Evolutionary conservation across 2,888 invertebrate genomes (phyloP), one percentile per base, ranked within the genome.

Genomic region (Cerastoderma edule): DNA sequence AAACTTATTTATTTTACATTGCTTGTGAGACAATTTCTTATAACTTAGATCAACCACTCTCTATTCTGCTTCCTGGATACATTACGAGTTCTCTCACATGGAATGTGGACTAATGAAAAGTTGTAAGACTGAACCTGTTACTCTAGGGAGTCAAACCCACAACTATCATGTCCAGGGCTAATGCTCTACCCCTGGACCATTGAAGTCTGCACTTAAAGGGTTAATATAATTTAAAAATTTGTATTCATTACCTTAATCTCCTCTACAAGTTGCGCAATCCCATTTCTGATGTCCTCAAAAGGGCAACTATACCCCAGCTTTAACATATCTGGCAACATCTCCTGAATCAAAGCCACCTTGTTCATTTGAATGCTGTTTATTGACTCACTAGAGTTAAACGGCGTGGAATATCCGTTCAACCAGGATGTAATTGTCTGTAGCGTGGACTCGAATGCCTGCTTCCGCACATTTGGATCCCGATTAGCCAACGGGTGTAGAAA

Each of bases 261-360:
- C 84, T 94, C 93, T 83, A 95, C 92, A 88, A 95, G 94, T 87
- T 94, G 94, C 80, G 93, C 92, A 86, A 94, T 94, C 88, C 94
- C 94, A 85, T 94, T 94, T 84, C 95, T 93, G 68, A 95, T 94
- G 88, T 95, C 95, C 80, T 93, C 93, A 85, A 95, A 95, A 8
- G 95, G 95, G 89, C 95, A 95, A 89, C 94, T 94, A 83, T 94
- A 93, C 70, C 94, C 94, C 71, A 95, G 93, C 85, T 95, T 92
- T 66, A 95, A 91, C 83, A 95, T 94, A 84, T 94, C 94, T 39
- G 95, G 94, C 78, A 95, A 92, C 89, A 94, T 94, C 78, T 86
- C 88, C 27, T 56, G 93, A 89, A 74, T 94, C 93, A 69, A 95
- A 90, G 83, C 95, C 93, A 71, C 95, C 91, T 83, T 95, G 24